Evolutionary conservation across 1,140 invertebrate species (phyloP).

Genomic region (Brachionus angularis): DNA sequence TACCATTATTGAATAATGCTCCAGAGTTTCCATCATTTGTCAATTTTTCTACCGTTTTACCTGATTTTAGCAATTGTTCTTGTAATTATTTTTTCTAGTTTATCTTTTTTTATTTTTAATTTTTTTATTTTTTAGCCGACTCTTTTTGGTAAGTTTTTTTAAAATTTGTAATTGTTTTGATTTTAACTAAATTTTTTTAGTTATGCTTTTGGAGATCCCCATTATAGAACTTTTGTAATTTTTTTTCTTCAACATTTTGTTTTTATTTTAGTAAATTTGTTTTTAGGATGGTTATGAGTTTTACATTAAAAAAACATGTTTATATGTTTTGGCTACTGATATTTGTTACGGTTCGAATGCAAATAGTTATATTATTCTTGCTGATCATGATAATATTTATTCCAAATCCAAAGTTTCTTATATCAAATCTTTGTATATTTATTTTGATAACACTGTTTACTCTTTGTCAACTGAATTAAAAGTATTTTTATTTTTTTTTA

Average conservation of each 20-base stretch:
- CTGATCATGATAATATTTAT: conserved; percentile 14
- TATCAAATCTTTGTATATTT: not conserved
- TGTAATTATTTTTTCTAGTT: too few relatives aligned
- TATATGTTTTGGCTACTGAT: conserved; percentile 36
- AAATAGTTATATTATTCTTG: not conserved
- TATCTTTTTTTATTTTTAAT: not conserved
- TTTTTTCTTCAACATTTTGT: not conserved
- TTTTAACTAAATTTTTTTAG: not conserved
- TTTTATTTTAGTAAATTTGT: not conserved
- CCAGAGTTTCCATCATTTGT: too few relatives aligned
- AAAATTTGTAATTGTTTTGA: conserved; percentile 9
- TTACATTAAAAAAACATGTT: conserved; percentile 10
- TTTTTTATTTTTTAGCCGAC: not conserved
- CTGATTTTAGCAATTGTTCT: too few relatives aligned
- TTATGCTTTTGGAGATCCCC: conserved; percentile 37
- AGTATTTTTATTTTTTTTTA: not conserved
- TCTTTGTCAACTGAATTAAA: not conserved
- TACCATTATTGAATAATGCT: too few relatives aligned
- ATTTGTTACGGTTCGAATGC: not conserved
- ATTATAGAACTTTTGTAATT: conserved; percentile 39
- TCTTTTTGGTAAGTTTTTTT: not conserved
- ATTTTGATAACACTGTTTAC: not conserved
- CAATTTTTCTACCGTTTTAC: too few relatives aligned
- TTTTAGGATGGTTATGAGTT: conserved; percentile 32
- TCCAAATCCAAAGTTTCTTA: not conserved